Evolutionary conservation across 2,888 invertebrate species (phyloP), one percentile per base, ranked within the genome.

Genomic region (Tenthredo mesomela): DNA sequence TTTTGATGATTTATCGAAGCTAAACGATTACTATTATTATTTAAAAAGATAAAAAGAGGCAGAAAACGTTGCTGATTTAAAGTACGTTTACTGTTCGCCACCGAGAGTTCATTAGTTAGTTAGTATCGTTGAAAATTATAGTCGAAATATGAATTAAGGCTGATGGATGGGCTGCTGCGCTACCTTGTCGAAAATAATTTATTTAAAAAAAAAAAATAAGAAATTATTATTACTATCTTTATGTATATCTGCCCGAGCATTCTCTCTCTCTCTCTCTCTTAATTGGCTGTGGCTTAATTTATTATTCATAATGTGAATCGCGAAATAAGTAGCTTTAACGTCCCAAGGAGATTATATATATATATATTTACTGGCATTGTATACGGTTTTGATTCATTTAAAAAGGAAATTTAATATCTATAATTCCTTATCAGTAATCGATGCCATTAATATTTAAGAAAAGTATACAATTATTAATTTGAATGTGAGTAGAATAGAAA

Each of bases 201-300:
- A 61, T 7, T 61, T 9, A 21, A 47, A 43, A 67, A n/a, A 43
- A 15, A 25, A n/a, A 7, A 40, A 58, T 1, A 67, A 67, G n/a
- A n/a, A 82, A 82, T 67, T 15, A 25, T 25, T 7, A 82, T n/a
- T n/a, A 40, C 58, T 21, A 84, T 80, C 80, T 70, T 84, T 29
- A 40, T 25, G 33, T 71, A 73, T 85, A 58, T 73, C 58, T 50
- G 80, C 83, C 82, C 77, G 82, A 85, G 47, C 77, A 85, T 85
- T 84, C 86, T 84, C 70, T 29, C 29, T 84, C 86, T 84, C 70
- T 29, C 29, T 2, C 29, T 67, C 29, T 67, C 18, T 67, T 18
- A 84, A 86, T 87, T 75, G 88, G 88, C 86, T 87, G 89, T 87
- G 88, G 86, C 86, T 86, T 82, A 85, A 85, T 84, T 67, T 88